Conservation (phyloP, 2,113 vertebrate genomes). For the Hippocampus zosterae region DNA sequence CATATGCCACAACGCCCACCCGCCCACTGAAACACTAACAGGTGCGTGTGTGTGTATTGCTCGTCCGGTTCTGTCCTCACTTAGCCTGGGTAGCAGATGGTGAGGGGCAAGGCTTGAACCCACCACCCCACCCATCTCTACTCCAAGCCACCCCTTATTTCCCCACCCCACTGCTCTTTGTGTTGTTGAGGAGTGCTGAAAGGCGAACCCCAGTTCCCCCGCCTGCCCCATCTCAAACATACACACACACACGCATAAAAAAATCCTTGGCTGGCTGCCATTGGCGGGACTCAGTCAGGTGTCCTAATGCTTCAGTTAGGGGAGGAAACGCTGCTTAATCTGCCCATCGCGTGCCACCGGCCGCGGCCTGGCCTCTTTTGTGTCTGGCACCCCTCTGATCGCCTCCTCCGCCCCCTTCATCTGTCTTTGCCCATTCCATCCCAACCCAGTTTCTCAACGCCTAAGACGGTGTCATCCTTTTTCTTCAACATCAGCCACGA, state of each 20-base stretch:
- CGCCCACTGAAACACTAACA: constrained; percentile 61
- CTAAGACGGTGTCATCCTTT: constrained; percentile 49
- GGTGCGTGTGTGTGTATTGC: constrained; percentile 37
- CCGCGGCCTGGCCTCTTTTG: constrained; percentile 68
- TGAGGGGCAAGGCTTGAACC: constrained; percentile 73
- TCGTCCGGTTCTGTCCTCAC: constrained; percentile 59
- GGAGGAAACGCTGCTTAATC: constrained; percentile 71
- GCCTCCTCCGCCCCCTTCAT: constrained; percentile 49
- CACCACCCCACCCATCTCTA: constrained; percentile 31
- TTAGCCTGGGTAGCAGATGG: constrained; percentile 80
- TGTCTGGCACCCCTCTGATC: constrained; percentile 69
- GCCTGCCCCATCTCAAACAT: constrained; percentile 15
- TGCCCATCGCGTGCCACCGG: constrained; percentile 72
- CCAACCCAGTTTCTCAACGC: constrained; percentile 53
- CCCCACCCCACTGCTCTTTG: constrained; percentile 65
- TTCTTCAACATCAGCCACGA: constrained; percentile 31
- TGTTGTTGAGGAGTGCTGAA: constrained; percentile 66
- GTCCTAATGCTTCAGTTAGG: constrained; percentile 69
- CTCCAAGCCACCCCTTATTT: constrained; percentile 53
- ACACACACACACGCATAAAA: constrained; percentile 16
- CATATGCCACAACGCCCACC: constrained; percentile 62
- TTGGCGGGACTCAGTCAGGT: constrained; percentile 71
- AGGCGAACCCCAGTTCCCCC: constrained; percentile 55
- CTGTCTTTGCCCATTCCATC: constrained; percentile 50
- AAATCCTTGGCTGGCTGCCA: constrained; percentile 64